phyloP scores from a whole-genome alignment of 2,888 invertebrate genomes.

The Abrostola tripartita region DNA sequence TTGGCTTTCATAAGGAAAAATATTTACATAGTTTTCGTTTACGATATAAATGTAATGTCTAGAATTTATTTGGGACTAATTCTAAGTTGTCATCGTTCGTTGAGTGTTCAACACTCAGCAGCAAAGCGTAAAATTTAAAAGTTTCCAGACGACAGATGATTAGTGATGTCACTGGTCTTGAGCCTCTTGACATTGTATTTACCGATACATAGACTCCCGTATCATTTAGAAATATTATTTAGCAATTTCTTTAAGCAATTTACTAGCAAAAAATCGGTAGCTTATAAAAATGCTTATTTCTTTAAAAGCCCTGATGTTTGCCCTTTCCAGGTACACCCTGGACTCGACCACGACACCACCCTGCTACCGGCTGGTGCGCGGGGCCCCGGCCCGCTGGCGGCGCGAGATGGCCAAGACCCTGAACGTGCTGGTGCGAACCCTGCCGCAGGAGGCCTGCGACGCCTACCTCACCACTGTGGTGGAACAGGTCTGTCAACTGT shows the following conservation, averaged over 20 bases:
- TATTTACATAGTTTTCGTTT: too few species aligned
- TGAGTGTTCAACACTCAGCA: background rate
- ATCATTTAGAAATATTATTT: too few species aligned
- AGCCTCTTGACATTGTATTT: too few species aligned
- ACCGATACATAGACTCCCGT: too few species aligned
- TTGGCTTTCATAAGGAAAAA: too few species aligned
- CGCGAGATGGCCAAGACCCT: constrained; percentile 89
- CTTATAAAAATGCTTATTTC: background rate
- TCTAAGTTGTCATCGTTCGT: background rate
- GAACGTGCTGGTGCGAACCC: constrained; percentile 90
- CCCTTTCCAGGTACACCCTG: constrained; percentile 88
- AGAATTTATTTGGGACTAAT: background rate
- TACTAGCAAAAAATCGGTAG: too few species aligned
- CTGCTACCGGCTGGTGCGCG: constrained; percentile 91
- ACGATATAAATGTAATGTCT: too few species aligned
- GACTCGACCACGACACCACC: constrained; percentile 92
- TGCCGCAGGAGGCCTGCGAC: constrained; percentile 93
- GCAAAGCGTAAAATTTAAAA: background rate
- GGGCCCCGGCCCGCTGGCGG: constrained; percentile 89
- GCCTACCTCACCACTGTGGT: constrained; percentile 94
- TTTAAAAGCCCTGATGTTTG: background rate
- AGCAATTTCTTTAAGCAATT: too few species aligned
- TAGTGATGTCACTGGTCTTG: background rate
- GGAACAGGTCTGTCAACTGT: constrained; percentile 92
- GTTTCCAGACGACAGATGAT: background rate